Conservation (phyloP, 2,113 vertebrate species). For the Prinia subflava region DNA sequence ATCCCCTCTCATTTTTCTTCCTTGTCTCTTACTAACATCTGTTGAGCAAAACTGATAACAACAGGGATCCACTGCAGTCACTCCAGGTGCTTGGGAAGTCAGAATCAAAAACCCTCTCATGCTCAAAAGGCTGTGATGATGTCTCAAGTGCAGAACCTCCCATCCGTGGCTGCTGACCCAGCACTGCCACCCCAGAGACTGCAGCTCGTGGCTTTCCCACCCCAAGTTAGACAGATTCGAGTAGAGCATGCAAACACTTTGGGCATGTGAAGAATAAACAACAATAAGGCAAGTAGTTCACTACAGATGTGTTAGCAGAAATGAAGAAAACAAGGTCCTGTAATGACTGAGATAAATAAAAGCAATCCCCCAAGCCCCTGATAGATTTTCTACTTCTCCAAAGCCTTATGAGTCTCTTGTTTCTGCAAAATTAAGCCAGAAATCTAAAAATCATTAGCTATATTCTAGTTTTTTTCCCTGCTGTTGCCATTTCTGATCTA, state of each 20-base stretch:
- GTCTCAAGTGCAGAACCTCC: background rate
- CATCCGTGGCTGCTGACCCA: rapidly evolving
- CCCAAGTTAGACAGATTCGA: rapidly evolving
- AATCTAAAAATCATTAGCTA: background rate
- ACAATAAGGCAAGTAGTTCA: background rate
- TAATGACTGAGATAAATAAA: background rate
- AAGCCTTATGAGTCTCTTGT: background rate
- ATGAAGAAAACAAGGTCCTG: background rate
- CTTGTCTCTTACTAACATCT: conserved; percentile 47
- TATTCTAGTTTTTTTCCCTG: background rate
- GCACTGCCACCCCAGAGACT: background rate
- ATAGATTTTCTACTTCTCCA: background rate
- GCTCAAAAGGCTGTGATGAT: background rate
- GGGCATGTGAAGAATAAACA: background rate
- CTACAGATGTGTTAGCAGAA: background rate
- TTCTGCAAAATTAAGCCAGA: background rate
- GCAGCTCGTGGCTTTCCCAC: background rate
- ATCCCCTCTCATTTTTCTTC: conserved; percentile 40
- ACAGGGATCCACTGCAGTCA: background rate
- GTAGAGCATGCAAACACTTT: background rate
- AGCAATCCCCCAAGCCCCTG: background rate
- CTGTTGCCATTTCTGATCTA: background rate
- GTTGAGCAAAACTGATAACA: conserved; percentile 44
- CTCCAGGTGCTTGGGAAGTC: background rate
- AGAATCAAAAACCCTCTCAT: background rate